Evolutionary conservation across 2,113 vertebrate genomes (phyloP).

Genomic region (Oryzias woworae): DNA sequence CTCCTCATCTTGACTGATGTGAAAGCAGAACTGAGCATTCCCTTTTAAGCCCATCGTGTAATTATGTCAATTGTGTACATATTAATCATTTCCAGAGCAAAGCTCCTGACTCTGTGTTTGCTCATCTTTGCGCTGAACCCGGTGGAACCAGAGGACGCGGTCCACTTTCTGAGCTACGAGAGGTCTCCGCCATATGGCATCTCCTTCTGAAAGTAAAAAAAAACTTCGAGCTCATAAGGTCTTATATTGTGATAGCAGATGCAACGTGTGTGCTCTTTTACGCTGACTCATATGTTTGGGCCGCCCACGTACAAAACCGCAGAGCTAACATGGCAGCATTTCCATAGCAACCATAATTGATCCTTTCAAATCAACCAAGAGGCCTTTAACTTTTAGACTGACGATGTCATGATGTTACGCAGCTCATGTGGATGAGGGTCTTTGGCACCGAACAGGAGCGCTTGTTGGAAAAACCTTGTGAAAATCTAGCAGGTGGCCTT

Average conservation of each 20-base stretch:
- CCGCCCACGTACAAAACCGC: constrained; percentile 61
- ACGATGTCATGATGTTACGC: constrained; percentile 4
- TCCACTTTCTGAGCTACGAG: constrained; percentile 5
- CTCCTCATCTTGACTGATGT: no score
- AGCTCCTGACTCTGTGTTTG: constrained; percentile 7
- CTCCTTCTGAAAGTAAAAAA: constrained; percentile 32
- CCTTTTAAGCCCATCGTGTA: no score
- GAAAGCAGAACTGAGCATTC: no score
- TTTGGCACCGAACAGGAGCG: not conserved
- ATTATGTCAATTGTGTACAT: not conserved
- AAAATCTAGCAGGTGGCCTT: constrained; percentile 7
- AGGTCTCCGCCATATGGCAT: constrained; percentile 45
- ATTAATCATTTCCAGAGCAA: not conserved
- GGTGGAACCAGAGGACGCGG: not conserved
- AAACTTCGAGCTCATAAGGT: constrained; percentile 53
- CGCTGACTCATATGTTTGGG: constrained; percentile 73
- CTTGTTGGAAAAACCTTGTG: not conserved
- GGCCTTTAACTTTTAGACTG: constrained; percentile 11
- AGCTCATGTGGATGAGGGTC: not conserved
- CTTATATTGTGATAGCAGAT: constrained; percentile 72
- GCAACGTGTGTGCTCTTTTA: constrained; percentile 62
- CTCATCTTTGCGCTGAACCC: constrained; percentile 11
- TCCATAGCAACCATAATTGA: constrained; percentile 73
- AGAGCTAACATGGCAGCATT: constrained; percentile 66
- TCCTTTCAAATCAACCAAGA: constrained; percentile 41